A percentile compares a stretch with the other conserved stretches of the same genome.
phyloP scores from a whole-genome alignment of 2,888 invertebrate species.

The Hesperia comma region DNA sequence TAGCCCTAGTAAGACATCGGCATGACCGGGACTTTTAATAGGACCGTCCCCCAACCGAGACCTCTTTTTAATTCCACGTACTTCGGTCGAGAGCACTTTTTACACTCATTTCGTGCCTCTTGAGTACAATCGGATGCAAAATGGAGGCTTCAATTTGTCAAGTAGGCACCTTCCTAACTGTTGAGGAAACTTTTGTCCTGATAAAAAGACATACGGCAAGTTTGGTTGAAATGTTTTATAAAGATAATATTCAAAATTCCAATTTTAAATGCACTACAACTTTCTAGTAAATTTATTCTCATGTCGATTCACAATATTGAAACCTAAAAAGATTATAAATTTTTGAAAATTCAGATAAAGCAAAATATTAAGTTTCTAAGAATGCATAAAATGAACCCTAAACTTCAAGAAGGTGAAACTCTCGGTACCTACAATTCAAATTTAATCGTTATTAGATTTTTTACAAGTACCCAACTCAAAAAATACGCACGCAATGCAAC shows the following conservation, averaged over 20 bases:
- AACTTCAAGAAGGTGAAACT: too few species aligned
- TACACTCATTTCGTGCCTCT: conserved; percentile 69
- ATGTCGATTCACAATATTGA: too few species aligned
- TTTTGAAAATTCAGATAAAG: too few species aligned
- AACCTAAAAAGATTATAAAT: too few species aligned
- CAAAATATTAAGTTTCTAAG: too few species aligned
- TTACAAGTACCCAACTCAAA: neutral
- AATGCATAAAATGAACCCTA: too few species aligned
- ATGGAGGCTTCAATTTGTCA: conserved; percentile 60
- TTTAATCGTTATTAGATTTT: neutral
- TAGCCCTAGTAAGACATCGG: conserved; percentile 54
- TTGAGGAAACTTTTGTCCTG: conserved; percentile 18
- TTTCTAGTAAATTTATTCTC: too few species aligned
- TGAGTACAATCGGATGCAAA: conserved; percentile 68
- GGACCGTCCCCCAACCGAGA: conserved; percentile 60
- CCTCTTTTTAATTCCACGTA: conserved; percentile 66
- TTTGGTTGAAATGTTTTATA: neutral
- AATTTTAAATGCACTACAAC: too few species aligned
- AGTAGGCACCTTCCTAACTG: conserved; percentile 30
- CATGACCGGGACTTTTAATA: conserved; percentile 60
- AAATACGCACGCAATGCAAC: conserved; percentile 9
- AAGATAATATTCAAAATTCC: too few species aligned
- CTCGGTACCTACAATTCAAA: too few species aligned
- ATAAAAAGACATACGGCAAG: conserved; percentile 10
- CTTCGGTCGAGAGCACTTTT: conserved; percentile 69